Conservation (phyloP, 1,140 invertebrate genomes). For the Arion vulgaris region DNA sequence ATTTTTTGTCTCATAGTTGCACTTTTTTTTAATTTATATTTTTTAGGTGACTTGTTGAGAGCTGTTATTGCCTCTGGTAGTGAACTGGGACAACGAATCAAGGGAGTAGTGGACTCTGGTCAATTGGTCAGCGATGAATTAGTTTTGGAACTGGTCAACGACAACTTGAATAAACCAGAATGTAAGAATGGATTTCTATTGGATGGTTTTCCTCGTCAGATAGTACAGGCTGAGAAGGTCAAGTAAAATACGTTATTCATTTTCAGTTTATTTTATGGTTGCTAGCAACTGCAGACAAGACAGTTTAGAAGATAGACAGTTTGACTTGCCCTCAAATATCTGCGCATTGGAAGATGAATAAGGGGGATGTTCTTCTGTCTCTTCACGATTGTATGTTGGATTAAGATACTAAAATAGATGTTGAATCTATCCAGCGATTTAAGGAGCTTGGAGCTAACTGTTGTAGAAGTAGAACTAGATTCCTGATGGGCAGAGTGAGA, state of each 20-base stretch:
- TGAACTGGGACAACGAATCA: slow-evolving; percentile 85
- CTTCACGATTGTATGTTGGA: no score
- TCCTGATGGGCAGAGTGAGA: no score
- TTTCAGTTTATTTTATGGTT: neutral
- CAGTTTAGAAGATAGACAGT: no score
- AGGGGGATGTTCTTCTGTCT: no score
- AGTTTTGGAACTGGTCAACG: slow-evolving; percentile 94
- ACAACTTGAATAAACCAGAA: slow-evolving; percentile 90
- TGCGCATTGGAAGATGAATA: no score
- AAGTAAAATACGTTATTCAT: neutral
- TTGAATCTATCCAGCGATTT: no score
- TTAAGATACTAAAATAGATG: no score
- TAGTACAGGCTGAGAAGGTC: slow-evolving; percentile 92
- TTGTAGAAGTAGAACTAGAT: no score
- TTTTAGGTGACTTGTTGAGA: slow-evolving; percentile 87
- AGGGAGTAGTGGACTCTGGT: slow-evolving; percentile 92
- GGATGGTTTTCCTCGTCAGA: slow-evolving; percentile 96
- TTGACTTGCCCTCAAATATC: no score
- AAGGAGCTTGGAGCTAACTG: no score
- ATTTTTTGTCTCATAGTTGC: neutral
- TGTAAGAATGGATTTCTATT: slow-evolving; percentile 95
- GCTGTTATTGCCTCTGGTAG: slow-evolving; percentile 93
- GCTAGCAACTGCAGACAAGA: no score
- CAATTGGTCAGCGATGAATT: slow-evolving; percentile 95
- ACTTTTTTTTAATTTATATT: neutral